Conservation (phyloP, 2,797 vertebrate species). For the Carduelis carduelis region DNA sequence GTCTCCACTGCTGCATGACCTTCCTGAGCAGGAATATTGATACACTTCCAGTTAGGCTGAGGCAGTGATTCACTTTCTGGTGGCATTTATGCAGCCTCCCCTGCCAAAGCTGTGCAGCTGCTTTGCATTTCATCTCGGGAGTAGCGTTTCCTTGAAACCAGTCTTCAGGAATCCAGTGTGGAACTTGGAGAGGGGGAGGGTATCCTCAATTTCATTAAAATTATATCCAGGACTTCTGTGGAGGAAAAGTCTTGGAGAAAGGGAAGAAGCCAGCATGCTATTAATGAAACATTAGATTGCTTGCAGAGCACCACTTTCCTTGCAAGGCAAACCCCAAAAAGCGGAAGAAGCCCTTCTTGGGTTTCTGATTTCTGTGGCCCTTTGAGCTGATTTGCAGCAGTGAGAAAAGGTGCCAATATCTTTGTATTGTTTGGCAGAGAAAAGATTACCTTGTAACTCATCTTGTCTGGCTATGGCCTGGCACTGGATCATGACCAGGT, state of each 20-base stretch:
- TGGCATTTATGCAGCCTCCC: slow-evolving; percentile 8
- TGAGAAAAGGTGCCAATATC: slow-evolving; percentile 49
- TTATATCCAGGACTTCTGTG: slow-evolving; percentile 2
- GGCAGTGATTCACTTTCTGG: slow-evolving; percentile 9
- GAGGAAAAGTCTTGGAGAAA: slow-evolving; percentile 7
- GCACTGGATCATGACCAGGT: slow-evolving; percentile 60
- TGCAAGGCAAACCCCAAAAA: not conserved
- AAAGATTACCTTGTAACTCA: slow-evolving; percentile 59
- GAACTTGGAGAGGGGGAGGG: not conserved
- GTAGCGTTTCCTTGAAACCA: slow-evolving; percentile 36
- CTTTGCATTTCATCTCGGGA: slow-evolving; percentile 47
- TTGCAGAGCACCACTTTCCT: not conserved
- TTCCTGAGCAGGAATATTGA: slow-evolving; percentile 19
- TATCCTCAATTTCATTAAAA: slow-evolving; percentile 24
- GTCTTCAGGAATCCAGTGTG: slow-evolving; percentile 22
- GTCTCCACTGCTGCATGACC: not conserved
- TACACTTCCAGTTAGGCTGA: slow-evolving; percentile 17
- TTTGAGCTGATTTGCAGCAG: slow-evolving; percentile 35
- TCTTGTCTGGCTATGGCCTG: slow-evolving; percentile 56
- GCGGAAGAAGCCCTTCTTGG: not conserved
- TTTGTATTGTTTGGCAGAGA: slow-evolving; percentile 48
- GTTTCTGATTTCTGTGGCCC: slow-evolving; percentile 36
- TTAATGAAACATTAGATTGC: not conserved
- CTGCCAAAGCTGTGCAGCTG: slow-evolving; percentile 57
- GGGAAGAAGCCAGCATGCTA: not conserved